Evolutionary conservation across 2,797 vertebrate genomes (phyloP).

Genomic region (Hirundo rustica): DNA sequence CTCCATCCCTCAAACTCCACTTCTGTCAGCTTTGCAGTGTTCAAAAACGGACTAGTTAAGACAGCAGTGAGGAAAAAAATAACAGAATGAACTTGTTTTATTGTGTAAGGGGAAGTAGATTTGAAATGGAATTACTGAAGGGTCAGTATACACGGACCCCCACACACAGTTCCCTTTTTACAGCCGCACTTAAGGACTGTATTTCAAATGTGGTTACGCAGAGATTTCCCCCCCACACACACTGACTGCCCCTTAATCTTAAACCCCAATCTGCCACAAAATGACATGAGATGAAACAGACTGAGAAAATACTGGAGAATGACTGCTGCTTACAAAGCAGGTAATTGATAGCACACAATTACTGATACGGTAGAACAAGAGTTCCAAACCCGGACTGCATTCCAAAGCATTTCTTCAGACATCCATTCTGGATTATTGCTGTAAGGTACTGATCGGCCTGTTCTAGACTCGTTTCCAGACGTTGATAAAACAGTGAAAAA

Average conservation of each 20-base stretch:
- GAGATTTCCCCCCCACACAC: background rate
- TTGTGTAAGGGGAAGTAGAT: conserved; percentile 15
- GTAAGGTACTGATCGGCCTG: conserved; percentile 66
- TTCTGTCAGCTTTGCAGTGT: background rate
- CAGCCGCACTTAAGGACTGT: background rate
- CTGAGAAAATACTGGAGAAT: conserved; percentile 36
- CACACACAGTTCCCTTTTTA: background rate
- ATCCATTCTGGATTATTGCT: conserved; percentile 75
- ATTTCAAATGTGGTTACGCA: background rate
- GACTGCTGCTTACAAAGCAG: conserved; percentile 54
- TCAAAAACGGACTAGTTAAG: background rate
- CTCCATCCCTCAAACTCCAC: background rate
- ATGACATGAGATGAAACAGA: conserved; percentile 11
- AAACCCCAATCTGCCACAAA: background rate
- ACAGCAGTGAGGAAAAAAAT: background rate
- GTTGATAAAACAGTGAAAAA: conserved; percentile 76
- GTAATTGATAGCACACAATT: conserved; percentile 43
- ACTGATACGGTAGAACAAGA: conserved; percentile 45
- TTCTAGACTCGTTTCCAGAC: conserved; percentile 74
- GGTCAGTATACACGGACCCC: background rate
- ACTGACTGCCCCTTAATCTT: background rate
- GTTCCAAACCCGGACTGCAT: conserved; percentile 37
- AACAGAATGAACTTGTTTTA: conserved; percentile 12
- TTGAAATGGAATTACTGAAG: background rate
- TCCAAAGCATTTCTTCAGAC: conserved; percentile 62